Conservation (phyloP, 2,888 invertebrate genomes). For the Clusia tigrina region DNA sequence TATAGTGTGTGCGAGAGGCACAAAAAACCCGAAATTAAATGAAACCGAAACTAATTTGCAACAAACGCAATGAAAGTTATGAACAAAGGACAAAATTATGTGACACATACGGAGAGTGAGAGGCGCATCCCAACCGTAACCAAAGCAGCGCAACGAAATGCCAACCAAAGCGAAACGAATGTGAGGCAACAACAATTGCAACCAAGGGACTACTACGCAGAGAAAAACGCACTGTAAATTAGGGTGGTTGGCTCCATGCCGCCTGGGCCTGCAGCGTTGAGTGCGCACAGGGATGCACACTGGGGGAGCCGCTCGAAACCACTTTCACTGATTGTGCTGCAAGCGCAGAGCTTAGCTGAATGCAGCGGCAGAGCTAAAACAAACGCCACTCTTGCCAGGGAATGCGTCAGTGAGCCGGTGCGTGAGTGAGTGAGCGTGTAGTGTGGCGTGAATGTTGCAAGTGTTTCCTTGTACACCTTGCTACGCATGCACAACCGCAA, state of each 20-base stretch:
- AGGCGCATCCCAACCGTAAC: slow-evolving; percentile 20
- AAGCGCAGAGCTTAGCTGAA: slow-evolving; percentile 18
- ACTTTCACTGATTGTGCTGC: slow-evolving; percentile 43
- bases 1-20: slow-evolving; percentile 38
- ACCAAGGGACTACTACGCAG: background rate
- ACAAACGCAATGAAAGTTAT: slow-evolving; percentile 58
- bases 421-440: background rate
- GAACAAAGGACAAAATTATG: slow-evolving; percentile 54
- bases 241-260: background rate
- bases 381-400: slow-evolving; percentile 9
- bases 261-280: too few species aligned
- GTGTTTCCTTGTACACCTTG: too few species aligned
- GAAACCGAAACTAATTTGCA: slow-evolving; percentile 60
- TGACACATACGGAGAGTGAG: slow-evolving; percentile 43
- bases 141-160: slow-evolving; percentile 52
- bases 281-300: slow-evolving; percentile 11
- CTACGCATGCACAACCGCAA: background rate
- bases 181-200: slow-evolving; percentile 14
- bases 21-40: slow-evolving; percentile 36
- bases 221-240: slow-evolving; percentile 7
- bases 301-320: slow-evolving; percentile 47
- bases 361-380: background rate
- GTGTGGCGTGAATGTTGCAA: background rate
- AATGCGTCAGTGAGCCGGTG: background rate
- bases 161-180: slow-evolving; percentile 52